Base-by-base conservation (phyloP, 1,140 invertebrate genomes). In the Papilio helenus region DNA sequence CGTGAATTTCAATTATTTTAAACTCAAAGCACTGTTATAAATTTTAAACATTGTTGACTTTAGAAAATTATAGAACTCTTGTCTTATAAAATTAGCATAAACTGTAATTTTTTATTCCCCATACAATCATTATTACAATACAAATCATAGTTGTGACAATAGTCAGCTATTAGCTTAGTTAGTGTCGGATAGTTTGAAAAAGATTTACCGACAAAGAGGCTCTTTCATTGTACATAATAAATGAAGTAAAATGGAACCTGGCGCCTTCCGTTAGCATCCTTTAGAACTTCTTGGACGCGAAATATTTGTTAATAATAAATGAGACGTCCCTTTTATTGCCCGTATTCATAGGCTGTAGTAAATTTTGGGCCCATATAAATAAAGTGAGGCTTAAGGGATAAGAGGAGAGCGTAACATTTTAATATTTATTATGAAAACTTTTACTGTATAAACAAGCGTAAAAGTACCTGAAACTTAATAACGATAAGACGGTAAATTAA, bases 281-380 rank as follows among this genome's bases (percentile, higher is more conserved):
- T 89, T 82, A 81, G 78, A 87, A 87, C 88, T 88, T 89, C 89
- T 91, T 90, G 81, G 83, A 82, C 84, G 91, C 89, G 90, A 93
- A 93, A 94, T 93, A 93, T 94, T 93, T 94, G 91, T 94, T 89
- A 94, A 92, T 92, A 94, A 94, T 93, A 94, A 94, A 93, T 93
- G 90, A 94, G 91, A 92, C 90, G 90, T 94, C 87, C 89, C 87
- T 93, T 93, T 93, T 93, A 94, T 93, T 90, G 87, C 86, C 81
- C 81, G 82, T 84, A 89, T 91, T 91, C 87, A 90, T 88, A 83
- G 88, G 80, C 83, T 84, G 82, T 85, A 87, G 83, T 85, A 81
- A 85, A 88, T 86, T 88, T 87, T 88, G 87, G 84, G 85, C 84
- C 85, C 83, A 86, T 83, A 88, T 88, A 88, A 88, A 91, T 91